phyloP scores from a whole-genome alignment of 2,113 vertebrate genomes.

The Dendropsophus ebraccatus region DNA sequence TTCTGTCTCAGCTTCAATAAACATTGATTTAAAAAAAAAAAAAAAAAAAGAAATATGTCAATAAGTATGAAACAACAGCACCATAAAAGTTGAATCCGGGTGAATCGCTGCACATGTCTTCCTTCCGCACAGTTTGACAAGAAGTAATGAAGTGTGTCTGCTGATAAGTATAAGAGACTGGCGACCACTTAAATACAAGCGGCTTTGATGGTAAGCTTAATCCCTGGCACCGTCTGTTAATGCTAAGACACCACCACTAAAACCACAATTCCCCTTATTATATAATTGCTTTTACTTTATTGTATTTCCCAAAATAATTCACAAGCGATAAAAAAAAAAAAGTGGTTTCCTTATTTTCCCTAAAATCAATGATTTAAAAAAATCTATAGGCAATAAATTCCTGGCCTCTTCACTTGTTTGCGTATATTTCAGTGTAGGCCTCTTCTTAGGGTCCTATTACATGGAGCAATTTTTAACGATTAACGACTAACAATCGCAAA shows the following conservation, averaged over 20 bases:
- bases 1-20: too few species aligned
- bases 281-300: conserved; percentile 9
- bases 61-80: background rate
- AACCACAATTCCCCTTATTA: background rate
- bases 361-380: background rate
- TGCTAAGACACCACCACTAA: background rate
- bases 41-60: too few species aligned
- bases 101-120: background rate
- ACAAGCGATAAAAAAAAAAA: background rate
- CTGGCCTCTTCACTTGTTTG: too few species aligned
- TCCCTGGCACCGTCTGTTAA: conserved; percentile 40
- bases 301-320: background rate
- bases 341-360: background rate
- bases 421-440: too few species aligned
- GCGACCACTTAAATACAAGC: conserved; percentile 49
- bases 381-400: too few species aligned
- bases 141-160: background rate
- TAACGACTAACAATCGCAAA: too few species aligned
- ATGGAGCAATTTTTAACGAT: too few species aligned
- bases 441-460: too few species aligned
- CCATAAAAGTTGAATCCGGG: conserved; percentile 8
- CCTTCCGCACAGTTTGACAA: background rate
- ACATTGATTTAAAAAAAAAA: background rate
- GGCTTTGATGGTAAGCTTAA: conserved; percentile 49
- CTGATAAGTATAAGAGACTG: conserved; percentile 4